Evolutionary conservation across 30 jellyfish, hydroid and myxozoan species (phyloP).

Genomic region (Turritopsis dohrnii): DNA sequence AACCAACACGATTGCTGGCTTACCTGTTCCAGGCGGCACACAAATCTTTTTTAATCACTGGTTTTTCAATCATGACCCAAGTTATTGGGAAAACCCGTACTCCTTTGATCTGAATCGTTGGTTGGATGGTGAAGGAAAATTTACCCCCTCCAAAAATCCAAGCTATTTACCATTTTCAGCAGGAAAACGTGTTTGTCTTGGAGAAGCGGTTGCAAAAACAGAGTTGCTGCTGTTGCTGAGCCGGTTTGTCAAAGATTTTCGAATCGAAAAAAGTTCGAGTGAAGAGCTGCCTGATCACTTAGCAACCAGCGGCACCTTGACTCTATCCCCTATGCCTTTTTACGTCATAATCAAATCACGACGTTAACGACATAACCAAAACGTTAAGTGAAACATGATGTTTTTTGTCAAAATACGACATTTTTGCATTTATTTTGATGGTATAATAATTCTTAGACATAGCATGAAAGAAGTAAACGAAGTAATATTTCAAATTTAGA

Average conservation of each 20-base stretch:
- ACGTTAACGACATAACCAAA: no score
- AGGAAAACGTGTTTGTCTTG: conserved; percentile 75
- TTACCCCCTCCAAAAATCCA: conserved; percentile 30
- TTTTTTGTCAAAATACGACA: no score
- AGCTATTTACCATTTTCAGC: conserved; percentile 72
- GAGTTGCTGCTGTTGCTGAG: conserved; percentile 34
- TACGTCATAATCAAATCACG: background rate
- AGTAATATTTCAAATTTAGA: no score
- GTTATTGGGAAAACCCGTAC: conserved; percentile 60
- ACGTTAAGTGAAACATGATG: no score
- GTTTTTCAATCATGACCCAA: conserved; percentile 61
- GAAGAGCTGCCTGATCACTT: background rate
- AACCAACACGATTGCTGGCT: conserved; percentile 44
- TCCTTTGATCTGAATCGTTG: conserved; percentile 63
- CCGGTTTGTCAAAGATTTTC: background rate
- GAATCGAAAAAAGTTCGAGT: background rate
- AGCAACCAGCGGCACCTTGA: background rate
- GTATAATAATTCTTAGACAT: no score
- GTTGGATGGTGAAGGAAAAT: conserved; percentile 48
- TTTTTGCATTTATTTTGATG: no score
- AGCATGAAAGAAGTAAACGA: no score
- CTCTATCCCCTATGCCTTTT: background rate
- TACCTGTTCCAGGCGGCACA: conserved; percentile 44
- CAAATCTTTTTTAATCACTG: conserved; percentile 49
- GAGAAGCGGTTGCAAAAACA: conserved; percentile 60